These are phyloP conservation scores for Oedothorax gibbosus DNA, from an alignment of 1,140 invertebrate species.

Conservation along the genomic window DNA sequence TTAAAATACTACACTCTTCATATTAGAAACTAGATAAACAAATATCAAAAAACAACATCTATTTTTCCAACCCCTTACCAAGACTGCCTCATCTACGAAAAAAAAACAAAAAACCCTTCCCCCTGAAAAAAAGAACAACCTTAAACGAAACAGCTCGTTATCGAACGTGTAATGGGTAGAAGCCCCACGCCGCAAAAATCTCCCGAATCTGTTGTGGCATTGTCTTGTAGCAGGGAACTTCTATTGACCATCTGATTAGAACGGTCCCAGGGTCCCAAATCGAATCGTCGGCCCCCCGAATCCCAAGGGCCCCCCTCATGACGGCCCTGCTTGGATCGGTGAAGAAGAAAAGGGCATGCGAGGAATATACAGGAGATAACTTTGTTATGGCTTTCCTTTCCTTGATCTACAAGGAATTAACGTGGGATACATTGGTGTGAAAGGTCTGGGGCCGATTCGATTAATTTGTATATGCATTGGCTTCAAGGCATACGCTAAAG, in stretches of 20 bases:
- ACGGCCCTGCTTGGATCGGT: too few relatives aligned
- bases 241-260: conserved; percentile 51
- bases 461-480: too few relatives aligned
- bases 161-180: conserved; percentile 2
- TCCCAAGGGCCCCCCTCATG: neutral
- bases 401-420: conserved; percentile 47
- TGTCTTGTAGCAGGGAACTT: conserved; percentile 26
- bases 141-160: conserved; percentile 12
- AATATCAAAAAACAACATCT: too few relatives aligned
- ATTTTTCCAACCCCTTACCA: too few relatives aligned
- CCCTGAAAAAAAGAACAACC: neutral
- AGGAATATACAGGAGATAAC: conserved; percentile 1
- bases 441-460: neutral
- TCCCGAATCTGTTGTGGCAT: conserved; percentile 5
- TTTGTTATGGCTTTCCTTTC: conserved; percentile 6
- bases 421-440: conserved; percentile 1
- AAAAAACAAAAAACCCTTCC: too few relatives aligned
- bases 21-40: too few relatives aligned
- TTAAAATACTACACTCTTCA: too few relatives aligned
- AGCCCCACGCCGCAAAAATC: neutral
- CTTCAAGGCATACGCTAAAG: too few relatives aligned
- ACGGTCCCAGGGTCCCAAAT: conserved; percentile 35
- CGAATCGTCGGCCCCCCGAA: conserved; percentile 15
- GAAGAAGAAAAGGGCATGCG: too few relatives aligned
- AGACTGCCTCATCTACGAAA: too few relatives aligned